Evolutionary conservation across 2,888 invertebrate species (phyloP).

Genomic region (Cataglyphis albicans): DNA sequence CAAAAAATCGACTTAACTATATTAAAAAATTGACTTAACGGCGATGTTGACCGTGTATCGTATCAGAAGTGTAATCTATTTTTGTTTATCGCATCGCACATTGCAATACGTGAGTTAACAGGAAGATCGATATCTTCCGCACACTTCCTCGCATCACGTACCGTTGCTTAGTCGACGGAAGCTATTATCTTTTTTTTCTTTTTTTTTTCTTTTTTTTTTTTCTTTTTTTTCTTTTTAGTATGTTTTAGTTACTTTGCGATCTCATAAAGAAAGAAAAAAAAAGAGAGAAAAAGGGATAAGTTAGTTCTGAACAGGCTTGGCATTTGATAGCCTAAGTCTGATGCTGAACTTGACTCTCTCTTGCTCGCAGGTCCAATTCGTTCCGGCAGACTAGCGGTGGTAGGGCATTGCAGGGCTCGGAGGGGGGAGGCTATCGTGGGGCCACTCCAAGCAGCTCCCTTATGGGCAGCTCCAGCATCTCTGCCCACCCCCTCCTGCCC

Average conservation of each 20-base stretch:
- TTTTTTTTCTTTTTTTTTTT: conserved; percentile 7
- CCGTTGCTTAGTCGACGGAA: conserved; percentile 38
- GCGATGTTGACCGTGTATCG: conserved; percentile 60
- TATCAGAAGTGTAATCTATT: conserved; percentile 52
- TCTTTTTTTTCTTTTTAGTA: not conserved
- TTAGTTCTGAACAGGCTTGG: conserved; percentile 79
- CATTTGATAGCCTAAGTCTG: conserved; percentile 85
- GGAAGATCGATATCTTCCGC: conserved; percentile 38
- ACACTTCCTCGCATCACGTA: conserved; percentile 23
- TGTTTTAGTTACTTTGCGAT: not conserved
- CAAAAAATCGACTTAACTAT: not conserved
- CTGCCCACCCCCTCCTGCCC: conserved; percentile 97
- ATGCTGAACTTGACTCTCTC: conserved; percentile 86
- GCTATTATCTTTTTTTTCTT: conserved; percentile 17
- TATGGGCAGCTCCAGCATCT: conserved; percentile 95
- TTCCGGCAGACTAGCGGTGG: conserved; percentile 92
- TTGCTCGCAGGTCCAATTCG: conserved; percentile 95
- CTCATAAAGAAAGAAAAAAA: conserved; percentile 36
- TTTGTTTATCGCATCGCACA: conserved; percentile 40
- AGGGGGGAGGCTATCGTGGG: conserved; percentile 89
- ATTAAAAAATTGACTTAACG: conserved; percentile 21
- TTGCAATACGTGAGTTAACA: conserved; percentile 41
- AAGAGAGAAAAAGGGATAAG: conserved; percentile 64
- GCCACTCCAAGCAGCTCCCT: conserved; percentile 87
- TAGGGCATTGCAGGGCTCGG: conserved; percentile 88